Base-by-base conservation (phyloP, 2,888 invertebrate species). In the Agrotis clavis region DNA sequence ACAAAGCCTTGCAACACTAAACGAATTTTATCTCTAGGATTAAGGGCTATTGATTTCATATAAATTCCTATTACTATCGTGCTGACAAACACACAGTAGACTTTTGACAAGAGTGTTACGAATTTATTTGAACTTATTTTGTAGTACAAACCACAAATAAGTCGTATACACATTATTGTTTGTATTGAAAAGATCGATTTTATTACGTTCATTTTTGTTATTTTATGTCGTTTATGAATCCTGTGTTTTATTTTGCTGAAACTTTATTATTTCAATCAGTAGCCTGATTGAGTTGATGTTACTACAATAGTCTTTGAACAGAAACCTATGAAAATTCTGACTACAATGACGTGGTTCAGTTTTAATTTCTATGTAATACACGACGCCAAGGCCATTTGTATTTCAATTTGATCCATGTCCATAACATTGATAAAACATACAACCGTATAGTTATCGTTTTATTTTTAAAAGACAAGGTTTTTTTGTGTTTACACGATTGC, bases 101-200 rank as follows among this genome's bases (percentile, higher is more conserved):
- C n/a, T 53, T 65, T 25, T 18, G n/a, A 53, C 4, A 65, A 14
- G 16, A 16, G 13, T 18, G 21, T 65, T 9, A 54, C 4, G 11
- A 41, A 30, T 21, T 21, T 64, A 11, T 64, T 64, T 16, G 53
- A 13, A 53, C 6, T 21, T 13, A 64, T 41, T 41, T 53, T 64
- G 13, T 64, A 64, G 51, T 53, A 53, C 0, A 64, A 21, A 4
- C 53, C 53, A 41, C 41, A 4, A 11, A 64, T 21, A 7, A 64
- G 19, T 53, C 64, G 64, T 41, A 64, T 21, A 13, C 14, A 64
- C 53, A 64, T 41, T 21, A 64, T 64, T 3, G 35, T 64, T 41
- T 64, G 11, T 19, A 64, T 18, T 14, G 41, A 53, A 3, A 64
- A 2, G 35, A 64, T 41, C 1, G 18, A 21, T 64, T 64, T 64